Percentiles rank a stretch among this genome's conserved stretches.
Conservation (phyloP, 2,888 invertebrate species). For the Gnatocerus cornutus region DNA sequence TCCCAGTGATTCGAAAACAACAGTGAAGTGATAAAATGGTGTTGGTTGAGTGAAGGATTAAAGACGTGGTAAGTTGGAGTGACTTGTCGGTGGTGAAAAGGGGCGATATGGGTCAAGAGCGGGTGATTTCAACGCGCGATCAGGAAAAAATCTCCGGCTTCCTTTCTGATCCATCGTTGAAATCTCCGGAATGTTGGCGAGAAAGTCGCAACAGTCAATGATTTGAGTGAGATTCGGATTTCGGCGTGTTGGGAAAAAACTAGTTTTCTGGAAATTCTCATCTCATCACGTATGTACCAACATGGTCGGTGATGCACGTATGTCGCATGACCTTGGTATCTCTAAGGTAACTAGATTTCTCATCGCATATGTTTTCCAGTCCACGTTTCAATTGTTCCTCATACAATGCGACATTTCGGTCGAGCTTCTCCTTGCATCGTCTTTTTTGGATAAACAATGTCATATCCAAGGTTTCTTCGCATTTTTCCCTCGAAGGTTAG, state of each 20-base stretch:
- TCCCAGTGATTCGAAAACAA: neutral
- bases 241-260: neutral
- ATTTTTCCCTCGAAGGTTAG: constrained; percentile 33
- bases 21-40: constrained; percentile 32
- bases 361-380: constrained; percentile 36
- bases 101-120: constrained; percentile 23
- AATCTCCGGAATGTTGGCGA: constrained; percentile 22
- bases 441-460: constrained; percentile 37
- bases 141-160: constrained; percentile 20
- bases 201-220: too few relatives aligned
- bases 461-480: constrained; percentile 24
- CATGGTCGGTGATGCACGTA: constrained; percentile 38
- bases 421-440: constrained; percentile 21
- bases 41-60: neutral
- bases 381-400: constrained; percentile 17
- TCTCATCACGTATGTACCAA: constrained; percentile 12
- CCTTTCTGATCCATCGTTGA: constrained; percentile 20
- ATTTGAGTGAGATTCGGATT: too few relatives aligned
- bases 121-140: constrained; percentile 3
- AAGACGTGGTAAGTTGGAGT: constrained; percentile 11
- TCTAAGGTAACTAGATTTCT: constrained; percentile 40
- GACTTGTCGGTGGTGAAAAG: neutral
- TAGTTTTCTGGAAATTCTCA: constrained; percentile 12
- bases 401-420: constrained; percentile 36
- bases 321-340: constrained; percentile 42